phyloP scores from a whole-genome alignment of 1,140 invertebrate species.

The Drosophila tropicalis region DNA sequence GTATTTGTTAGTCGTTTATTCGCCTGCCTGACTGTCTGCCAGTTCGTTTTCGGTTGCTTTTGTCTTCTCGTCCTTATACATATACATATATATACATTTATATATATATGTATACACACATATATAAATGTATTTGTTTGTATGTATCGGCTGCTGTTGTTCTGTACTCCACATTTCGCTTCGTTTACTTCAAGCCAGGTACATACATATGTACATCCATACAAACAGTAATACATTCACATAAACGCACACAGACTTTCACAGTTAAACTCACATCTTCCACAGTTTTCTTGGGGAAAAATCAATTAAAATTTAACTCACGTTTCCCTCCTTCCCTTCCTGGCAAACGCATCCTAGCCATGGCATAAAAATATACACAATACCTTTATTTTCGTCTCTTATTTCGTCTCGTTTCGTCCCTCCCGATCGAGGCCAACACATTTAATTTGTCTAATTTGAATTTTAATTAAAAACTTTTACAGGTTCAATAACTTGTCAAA shows the following conservation, averaged over 20 bases:
- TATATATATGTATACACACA: too few species aligned
- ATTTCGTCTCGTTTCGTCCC: neutral
- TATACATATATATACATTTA: too few species aligned
- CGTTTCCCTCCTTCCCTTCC: slow-evolving; percentile 30
- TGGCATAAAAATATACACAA: slow-evolving; percentile 2
- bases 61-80: neutral
- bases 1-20: slow-evolving; percentile 42
- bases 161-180: slow-evolving; percentile 67
- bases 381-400: slow-evolving; percentile 7
- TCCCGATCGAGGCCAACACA: slow-evolving; percentile 37
- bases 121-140: slow-evolving; percentile 19
- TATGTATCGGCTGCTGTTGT: slow-evolving; percentile 58
- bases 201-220: slow-evolving; percentile 39
- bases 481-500: slow-evolving; percentile 73
- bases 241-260: slow-evolving; percentile 9
- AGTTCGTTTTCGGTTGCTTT: slow-evolving; percentile 45
- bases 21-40: slow-evolving; percentile 74
- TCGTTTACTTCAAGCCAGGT: slow-evolving; percentile 66
- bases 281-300: slow-evolving; percentile 65
- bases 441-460: slow-evolving; percentile 77
- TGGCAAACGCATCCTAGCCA: slow-evolving; percentile 27
- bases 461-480: slow-evolving; percentile 80
- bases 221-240: slow-evolving; percentile 15
- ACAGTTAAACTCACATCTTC: slow-evolving; percentile 31
- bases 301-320: slow-evolving; percentile 80